phyloP scores from a whole-genome alignment of 2,797 vertebrate genomes.

The Xiphophorus birchmanni region DNA sequence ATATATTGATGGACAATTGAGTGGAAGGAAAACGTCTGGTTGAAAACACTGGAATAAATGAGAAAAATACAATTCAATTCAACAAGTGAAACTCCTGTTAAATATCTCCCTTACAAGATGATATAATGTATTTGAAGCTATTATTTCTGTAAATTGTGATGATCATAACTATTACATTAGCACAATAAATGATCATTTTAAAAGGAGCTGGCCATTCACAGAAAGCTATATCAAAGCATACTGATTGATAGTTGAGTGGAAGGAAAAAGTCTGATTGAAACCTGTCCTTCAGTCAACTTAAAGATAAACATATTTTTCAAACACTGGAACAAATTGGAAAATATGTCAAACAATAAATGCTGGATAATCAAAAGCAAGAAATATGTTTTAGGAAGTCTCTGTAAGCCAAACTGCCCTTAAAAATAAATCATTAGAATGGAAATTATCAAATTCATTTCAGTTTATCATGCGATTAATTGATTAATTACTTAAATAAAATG shows the following conservation, averaged over 20 bases:
- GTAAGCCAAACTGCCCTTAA: no score
- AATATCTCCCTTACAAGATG: neutral
- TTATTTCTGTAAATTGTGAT: neutral
- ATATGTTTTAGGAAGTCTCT: no score
- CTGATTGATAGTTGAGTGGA: neutral
- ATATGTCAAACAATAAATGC: no score
- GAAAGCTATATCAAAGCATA: neutral
- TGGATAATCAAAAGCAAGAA: no score
- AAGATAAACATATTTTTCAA: no score
- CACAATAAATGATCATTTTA: neutral
- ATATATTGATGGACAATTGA: neutral
- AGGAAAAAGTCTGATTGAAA: neutral
- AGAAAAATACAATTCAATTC: neutral
- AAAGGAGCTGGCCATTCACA: neutral
- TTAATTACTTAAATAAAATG: constrained; percentile 8
- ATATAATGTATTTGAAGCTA: neutral
- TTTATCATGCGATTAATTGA: neutral
- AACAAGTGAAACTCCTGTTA: neutral
- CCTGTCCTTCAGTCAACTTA: neutral
- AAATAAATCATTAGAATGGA: no score
- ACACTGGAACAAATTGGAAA: no score
- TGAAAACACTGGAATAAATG: constrained; percentile 3
- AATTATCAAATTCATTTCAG: no score
- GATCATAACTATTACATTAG: neutral
- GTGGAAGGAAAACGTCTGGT: neutral